A percentile compares a stretch with the other conserved stretches of the same genome.
Conservation (phyloP, 1,140 invertebrate genomes). For the Neotoxoptera formosana region DNA sequence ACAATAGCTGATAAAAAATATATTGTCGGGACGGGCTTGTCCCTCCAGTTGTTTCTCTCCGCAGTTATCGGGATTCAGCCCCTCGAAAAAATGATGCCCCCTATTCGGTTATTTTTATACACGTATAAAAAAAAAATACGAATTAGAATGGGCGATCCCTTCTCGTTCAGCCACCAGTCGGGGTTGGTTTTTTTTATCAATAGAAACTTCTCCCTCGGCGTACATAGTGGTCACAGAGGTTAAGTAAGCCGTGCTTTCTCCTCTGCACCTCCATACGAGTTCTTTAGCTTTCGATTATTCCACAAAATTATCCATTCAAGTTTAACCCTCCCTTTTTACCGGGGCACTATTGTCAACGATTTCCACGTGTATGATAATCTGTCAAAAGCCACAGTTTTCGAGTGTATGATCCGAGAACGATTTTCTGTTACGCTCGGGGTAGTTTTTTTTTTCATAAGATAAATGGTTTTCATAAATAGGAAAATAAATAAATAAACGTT, state of each 20-base stretch:
- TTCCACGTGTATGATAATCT: slow-evolving; percentile 42
- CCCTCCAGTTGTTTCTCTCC: background rate
- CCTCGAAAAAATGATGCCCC: slow-evolving; percentile 49
- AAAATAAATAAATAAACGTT: background rate
- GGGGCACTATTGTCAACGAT: slow-evolving; percentile 30
- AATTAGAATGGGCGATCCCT: slow-evolving; percentile 58
- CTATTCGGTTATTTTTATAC: slow-evolving; percentile 32
- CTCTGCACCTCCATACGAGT: slow-evolving; percentile 7
- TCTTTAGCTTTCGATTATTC: slow-evolving; percentile 57
- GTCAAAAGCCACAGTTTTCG: slow-evolving; percentile 54
- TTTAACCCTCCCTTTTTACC: background rate
- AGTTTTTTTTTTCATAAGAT: slow-evolving; percentile 12
- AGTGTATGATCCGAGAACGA: slow-evolving; percentile 10
- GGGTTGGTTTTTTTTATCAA: slow-evolving; percentile 54
- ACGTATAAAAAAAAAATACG: slow-evolving; percentile 35
- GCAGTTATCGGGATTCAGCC: slow-evolving; percentile 52
- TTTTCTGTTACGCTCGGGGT: background rate
- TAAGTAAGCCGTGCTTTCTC: slow-evolving; percentile 56
- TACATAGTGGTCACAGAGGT: slow-evolving; percentile 40
- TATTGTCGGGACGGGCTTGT: slow-evolving; percentile 32
- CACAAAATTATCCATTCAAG: slow-evolving; percentile 57
- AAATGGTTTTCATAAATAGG: slow-evolving; percentile 29
- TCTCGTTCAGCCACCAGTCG: slow-evolving; percentile 43
- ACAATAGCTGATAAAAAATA: slow-evolving; percentile 58
- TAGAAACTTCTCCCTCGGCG: slow-evolving; percentile 45